Evolutionary conservation across 2,113 vertebrate genomes (phyloP).

Genomic region (Pterocles orientalis): DNA sequence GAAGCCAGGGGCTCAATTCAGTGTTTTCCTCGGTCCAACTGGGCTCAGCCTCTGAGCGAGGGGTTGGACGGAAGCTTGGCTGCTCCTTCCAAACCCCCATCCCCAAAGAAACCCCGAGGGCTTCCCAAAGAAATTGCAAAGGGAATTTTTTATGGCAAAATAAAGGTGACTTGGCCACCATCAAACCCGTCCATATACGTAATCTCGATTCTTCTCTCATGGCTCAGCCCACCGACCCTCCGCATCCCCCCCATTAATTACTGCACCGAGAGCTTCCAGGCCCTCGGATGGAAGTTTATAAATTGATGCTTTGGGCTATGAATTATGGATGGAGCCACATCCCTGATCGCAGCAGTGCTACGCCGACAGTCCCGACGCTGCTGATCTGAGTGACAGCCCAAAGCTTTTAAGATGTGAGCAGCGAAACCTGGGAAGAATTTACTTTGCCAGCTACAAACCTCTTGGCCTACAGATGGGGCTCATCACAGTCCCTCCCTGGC

Average conservation of each 20-base stretch:
- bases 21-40: background rate
- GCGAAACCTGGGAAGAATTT: background rate
- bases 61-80: background rate
- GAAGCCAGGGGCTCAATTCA: background rate
- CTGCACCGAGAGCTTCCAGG: background rate
- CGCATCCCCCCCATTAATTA: background rate
- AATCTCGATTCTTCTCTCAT: fast-evolving
- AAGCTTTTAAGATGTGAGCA: background rate
- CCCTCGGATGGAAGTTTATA: background rate
- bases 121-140: background rate
- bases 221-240: background rate
- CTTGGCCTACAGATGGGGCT: conserved; percentile 13
- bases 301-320: background rate
- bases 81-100: background rate
- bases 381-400: background rate
- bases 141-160: background rate
- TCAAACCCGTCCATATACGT: background rate
- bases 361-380: background rate
- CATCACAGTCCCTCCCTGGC: background rate
- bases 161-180: background rate
- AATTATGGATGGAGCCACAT: conserved; percentile 8
- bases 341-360: background rate
- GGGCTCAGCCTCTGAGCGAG: background rate
- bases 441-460: background rate
- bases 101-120: background rate